A percentile compares a stretch with the other conserved stretches of the same genome.
Evolutionary conservation across 2,797 vertebrate species (phyloP).

Genomic region (Arrhamphus sclerolepis): DNA sequence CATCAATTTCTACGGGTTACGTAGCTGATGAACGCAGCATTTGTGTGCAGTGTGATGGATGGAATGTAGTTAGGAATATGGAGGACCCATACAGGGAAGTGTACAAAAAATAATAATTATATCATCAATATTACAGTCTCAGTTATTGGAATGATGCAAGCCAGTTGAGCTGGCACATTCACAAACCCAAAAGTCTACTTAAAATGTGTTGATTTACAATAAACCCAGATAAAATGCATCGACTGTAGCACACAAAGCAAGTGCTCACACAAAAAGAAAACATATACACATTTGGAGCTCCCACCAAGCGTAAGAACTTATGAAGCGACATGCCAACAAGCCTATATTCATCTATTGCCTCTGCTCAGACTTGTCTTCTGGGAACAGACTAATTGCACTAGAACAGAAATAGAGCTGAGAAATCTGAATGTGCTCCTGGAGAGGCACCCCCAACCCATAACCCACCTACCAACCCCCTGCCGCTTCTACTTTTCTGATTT

Average conservation of each 20-base stretch:
- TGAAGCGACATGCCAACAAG: conserved; percentile 68
- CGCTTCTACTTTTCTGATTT: conserved; percentile 75
- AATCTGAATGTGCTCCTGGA: conserved; percentile 74
- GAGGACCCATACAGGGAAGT: too few relatives aligned
- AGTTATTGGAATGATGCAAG: background rate
- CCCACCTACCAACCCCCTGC: conserved; percentile 71
- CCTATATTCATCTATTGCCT: conserved; percentile 67
- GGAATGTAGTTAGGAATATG: too few relatives aligned
- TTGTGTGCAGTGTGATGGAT: too few relatives aligned
- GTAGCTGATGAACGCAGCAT: too few relatives aligned
- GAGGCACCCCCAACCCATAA: conserved; percentile 73
- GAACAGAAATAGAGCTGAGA: conserved; percentile 82
- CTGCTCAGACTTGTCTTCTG: conserved; percentile 75
- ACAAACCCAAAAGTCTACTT: conserved; percentile 7
- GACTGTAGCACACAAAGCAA: conserved; percentile 44
- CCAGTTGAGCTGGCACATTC: conserved; percentile 12
- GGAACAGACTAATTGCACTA: conserved; percentile 81
- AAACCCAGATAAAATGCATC: conserved; percentile 44
- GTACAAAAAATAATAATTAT: too few relatives aligned
- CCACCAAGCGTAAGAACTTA: conserved; percentile 42
- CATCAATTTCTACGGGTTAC: too few relatives aligned
- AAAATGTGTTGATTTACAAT: conserved; percentile 25
- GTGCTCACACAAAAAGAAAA: conserved; percentile 52
- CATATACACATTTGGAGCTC: conserved; percentile 41
- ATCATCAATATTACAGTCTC: too few relatives aligned